Base-by-base conservation (phyloP, 2,797 vertebrate genomes). In the Danio aesculapii region DNA sequence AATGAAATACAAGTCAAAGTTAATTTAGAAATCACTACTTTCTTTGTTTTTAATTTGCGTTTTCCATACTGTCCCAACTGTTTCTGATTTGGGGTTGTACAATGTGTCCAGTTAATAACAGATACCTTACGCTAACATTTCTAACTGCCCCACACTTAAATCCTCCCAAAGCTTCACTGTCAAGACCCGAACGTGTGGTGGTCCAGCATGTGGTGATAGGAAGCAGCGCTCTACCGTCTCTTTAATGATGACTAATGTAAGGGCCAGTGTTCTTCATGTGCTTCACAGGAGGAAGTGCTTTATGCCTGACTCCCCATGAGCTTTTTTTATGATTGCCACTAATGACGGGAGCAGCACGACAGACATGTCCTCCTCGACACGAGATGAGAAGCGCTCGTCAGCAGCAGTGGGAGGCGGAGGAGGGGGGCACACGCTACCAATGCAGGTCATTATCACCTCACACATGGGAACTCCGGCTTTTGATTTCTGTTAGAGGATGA, bases 371-470 rank as follows among this genome's bases (percentile, higher is more conserved):
- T 30, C 46, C 64, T 79, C 21, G 59, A 50, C 66, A 70, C 16
- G 44, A 66, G 52, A 75, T 21, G 64, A 78, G 44, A 19, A 75
- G 11, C 17, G 2, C 47, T 61, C 57, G 70, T 79, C 77, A 13
- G 6, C 12, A 3, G 62, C 70, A 30, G 46, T 59, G 17, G 69
- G 52, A 52, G 50, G 74, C 44, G 75, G 57, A 49, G 57, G 77
- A 67, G 30, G 71, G 64, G 70, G 70, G 61, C 70, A 57, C 66
- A 64, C 0, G 8, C 67, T 77, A 49, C 81, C 75, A 64, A 67
- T 68, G 39, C 85, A 86, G 79, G 70, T 84, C 86, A 87, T 88
- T 86, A 85, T 88, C 80, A 81, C 75, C 10, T 64, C 69, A 74
- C 84, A 85, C 77, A 80, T 82, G 79, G 77, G 73, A 79, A 83